These are phyloP conservation scores for Huso huso DNA, from an alignment of 2,797 vertebrate species.

Conservation along the genomic window DNA sequence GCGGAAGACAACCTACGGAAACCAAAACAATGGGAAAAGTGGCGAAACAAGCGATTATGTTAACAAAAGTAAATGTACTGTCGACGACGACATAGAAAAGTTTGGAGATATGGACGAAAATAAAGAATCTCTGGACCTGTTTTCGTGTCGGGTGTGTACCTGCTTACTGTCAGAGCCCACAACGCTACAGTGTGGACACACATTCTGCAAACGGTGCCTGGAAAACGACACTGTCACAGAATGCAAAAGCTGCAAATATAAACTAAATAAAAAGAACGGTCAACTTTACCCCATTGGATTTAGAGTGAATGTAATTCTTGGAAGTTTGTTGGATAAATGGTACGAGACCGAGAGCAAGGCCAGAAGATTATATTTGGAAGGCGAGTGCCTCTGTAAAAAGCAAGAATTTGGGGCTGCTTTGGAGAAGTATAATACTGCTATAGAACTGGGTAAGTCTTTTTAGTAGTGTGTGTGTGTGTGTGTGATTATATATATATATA, in stretches of 20 bases:
- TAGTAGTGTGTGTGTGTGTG: too few relatives aligned
- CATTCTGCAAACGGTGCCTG: constrained; percentile 71
- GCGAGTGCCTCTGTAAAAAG: constrained; percentile 55
- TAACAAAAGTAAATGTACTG: constrained; percentile 15
- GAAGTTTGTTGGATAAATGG: constrained; percentile 72
- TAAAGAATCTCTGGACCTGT: constrained; percentile 52
- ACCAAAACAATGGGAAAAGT: background rate
- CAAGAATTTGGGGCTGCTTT: constrained; percentile 56
- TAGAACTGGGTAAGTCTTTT: constrained; percentile 50
- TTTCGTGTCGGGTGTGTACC: constrained; percentile 67
- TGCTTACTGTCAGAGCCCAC: constrained; percentile 68
- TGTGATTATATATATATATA: too few relatives aligned
- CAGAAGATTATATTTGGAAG: constrained; percentile 59
- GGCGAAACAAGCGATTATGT: constrained; percentile 23
- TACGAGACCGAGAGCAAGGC: constrained; percentile 66
- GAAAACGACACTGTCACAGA: constrained; percentile 42
- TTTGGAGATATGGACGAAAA: constrained; percentile 28
- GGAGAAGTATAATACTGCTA: constrained; percentile 67
- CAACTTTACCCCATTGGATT: constrained; percentile 23
- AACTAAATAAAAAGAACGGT: constrained; percentile 24
- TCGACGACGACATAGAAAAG: background rate
- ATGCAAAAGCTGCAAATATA: constrained; percentile 48
- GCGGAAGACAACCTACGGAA: constrained; percentile 5
- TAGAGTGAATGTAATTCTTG: constrained; percentile 68
- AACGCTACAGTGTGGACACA: constrained; percentile 75